A percentile compares a stretch with the other conserved stretches of the same genome.
These are phyloP conservation scores for Calliopum simillimum DNA, from an alignment of 2,888 invertebrate genomes.

Conservation along the genomic window DNA sequence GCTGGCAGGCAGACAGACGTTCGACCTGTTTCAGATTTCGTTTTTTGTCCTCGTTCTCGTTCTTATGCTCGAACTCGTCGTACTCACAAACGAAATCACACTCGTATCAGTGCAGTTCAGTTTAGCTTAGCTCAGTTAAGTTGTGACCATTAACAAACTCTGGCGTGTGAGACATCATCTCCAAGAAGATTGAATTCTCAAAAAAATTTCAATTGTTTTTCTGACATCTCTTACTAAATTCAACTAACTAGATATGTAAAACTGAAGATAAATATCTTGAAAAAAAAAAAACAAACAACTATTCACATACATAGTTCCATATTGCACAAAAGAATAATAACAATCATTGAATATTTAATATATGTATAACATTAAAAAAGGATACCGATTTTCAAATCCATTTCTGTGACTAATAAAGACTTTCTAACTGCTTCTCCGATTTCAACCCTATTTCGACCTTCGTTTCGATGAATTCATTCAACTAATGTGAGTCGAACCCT, in stretches of 20 bases:
- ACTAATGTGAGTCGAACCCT: constrained; percentile 29
- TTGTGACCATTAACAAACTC: constrained; percentile 59
- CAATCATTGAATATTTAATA: background rate
- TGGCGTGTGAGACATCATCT: constrained; percentile 29
- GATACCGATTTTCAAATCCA: background rate
- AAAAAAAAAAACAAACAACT: background rate
- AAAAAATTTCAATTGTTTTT: constrained; percentile 4
- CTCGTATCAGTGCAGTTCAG: constrained; percentile 29
- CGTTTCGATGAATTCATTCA: constrained; percentile 33
- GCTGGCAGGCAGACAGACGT: constrained; percentile 31
- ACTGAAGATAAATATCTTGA: background rate
- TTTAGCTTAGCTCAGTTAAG: constrained; percentile 58
- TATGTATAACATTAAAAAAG: background rate
- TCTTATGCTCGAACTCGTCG: constrained; percentile 18
- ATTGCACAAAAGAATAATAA: background rate
- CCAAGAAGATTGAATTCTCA: background rate
- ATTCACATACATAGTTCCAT: background rate
- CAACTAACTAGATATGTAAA: background rate
- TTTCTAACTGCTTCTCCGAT: background rate
- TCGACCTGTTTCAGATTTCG: constrained; percentile 20
- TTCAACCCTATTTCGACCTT: constrained; percentile 24
- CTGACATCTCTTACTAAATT: constrained; percentile 4
- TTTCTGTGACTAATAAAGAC: constrained; percentile 18
- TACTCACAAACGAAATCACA: background rate
- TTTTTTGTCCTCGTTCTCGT: constrained; percentile 17